A percentile compares a stretch with the other conserved stretches of the same genome.
phyloP scores from a whole-genome alignment of 2,113 vertebrate species.

The Rhea pennata region DNA sequence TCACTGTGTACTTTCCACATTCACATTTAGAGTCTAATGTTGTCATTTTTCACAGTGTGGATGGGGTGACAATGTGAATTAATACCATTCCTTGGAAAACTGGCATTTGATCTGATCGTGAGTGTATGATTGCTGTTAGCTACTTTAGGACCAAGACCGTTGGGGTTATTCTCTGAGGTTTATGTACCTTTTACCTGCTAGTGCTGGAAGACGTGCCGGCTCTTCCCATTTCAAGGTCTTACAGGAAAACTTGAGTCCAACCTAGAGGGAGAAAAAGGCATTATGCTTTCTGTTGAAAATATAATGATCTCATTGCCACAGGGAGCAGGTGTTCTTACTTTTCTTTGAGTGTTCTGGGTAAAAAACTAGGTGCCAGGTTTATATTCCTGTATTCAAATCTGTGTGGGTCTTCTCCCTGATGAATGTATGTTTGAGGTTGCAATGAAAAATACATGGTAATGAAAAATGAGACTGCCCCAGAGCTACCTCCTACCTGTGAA shows the following conservation, averaged over 20 bases:
- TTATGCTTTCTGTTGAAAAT: background rate
- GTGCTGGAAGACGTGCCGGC: background rate
- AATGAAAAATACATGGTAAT: constrained; percentile 57
- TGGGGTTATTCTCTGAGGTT: background rate
- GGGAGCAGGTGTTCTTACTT: background rate
- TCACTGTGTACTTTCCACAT: background rate
- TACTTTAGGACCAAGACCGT: background rate
- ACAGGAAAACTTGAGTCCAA: background rate
- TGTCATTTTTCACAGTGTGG: background rate
- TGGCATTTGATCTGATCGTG: background rate
- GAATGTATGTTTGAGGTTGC: background rate
- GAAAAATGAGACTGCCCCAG: constrained; percentile 45
- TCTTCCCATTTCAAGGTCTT: background rate
- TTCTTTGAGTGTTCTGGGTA: background rate
- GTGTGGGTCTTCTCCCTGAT: background rate
- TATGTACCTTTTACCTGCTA: background rate
- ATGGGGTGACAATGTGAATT: background rate
- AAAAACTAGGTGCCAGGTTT: background rate
- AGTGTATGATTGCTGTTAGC: background rate
- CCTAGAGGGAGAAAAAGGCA: background rate
- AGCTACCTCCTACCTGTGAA: constrained; percentile 57
- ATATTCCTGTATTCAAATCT: constrained; percentile 10
- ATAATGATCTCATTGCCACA: background rate
- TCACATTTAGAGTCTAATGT: background rate
- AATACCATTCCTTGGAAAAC: background rate